Base-by-base conservation (phyloP, 2,113 vertebrate species). In the Scomber scombrus region DNA sequence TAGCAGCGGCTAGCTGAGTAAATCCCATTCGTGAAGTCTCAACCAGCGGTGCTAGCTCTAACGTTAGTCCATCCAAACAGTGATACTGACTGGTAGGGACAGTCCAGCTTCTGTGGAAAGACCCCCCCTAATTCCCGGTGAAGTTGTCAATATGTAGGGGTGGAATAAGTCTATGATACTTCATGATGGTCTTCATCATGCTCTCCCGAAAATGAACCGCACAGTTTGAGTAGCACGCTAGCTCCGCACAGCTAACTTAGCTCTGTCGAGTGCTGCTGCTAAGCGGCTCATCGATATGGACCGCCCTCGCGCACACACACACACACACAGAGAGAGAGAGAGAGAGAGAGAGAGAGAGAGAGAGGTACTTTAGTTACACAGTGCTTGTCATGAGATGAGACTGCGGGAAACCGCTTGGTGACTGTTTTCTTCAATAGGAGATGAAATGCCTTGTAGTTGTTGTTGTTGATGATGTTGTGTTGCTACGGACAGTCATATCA, bases 1-100 rank as follows among this genome's bases (percentile, higher is more conserved):
- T 91, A 87, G 91, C 89, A 45, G 77, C 87, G 82, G 89, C 88
- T 92, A 90, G 85, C 87, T 34, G 78, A 55, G 71, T 10, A 63
- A 86, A 79, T 90, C 88, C 91, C 91, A 86, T 91, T 23, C 85
- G 61, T 70, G 45, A 73, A 73, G 84, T 72, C 88, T 77, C 87
- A 73, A 26, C 70, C 85, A 64, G 83, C 76, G 71, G 77, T n/a
- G 78, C 69, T 84, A 86, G 74, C 76, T 68, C 75, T 58, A 40
- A 40, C 54, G 64, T 82, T 69, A 82, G 67, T 93, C 90, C 93
- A 92, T 93, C 85, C 80, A 57, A 75, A 78, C 71, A 43, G 23
- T 16, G 61, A 56, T 23, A 26, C 45, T 2, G 21, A 51, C 21
- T 66, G 68, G 29, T 65, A 80, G 19, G 69, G 13, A 19, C 57